Conservation (phyloP, 2,113 vertebrate species). For the Pelecanoides urinatrix region DNA sequence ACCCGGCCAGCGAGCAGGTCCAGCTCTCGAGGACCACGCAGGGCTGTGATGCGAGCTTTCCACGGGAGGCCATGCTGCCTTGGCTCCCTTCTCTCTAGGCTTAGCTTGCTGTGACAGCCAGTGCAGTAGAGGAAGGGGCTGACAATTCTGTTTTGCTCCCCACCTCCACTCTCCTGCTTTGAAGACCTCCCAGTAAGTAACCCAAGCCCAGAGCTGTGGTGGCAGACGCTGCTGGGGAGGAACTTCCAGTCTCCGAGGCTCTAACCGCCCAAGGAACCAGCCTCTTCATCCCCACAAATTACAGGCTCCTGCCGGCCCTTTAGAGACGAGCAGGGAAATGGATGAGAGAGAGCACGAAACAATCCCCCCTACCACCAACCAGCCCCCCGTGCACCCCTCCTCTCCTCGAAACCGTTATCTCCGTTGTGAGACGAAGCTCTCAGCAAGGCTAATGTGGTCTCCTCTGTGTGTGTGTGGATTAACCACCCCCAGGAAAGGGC, state of each 20-base stretch:
- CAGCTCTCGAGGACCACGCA: neutral
- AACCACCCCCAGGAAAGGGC: neutral
- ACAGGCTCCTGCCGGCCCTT: slow-evolving; percentile 72
- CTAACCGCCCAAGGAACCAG: slow-evolving; percentile 15
- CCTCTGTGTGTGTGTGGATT: neutral
- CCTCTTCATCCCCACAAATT: slow-evolving; percentile 56
- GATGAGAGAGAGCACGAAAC: neutral
- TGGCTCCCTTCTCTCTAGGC: neutral
- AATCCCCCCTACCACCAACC: slow-evolving; percentile 15
- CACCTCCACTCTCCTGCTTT: neutral
- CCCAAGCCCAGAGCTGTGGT: slow-evolving; percentile 55
- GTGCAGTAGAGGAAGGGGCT: neutral
- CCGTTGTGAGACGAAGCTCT: slow-evolving; percentile 35
- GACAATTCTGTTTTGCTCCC: neutral
- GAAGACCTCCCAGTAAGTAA: slow-evolving; percentile 57
- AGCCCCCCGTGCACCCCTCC: neutral
- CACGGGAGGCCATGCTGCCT: neutral
- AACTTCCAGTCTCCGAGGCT: slow-evolving; percentile 50
- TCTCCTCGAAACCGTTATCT: slow-evolving; percentile 24
- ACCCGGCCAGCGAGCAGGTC: neutral
- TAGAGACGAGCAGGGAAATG: neutral
- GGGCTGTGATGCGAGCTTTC: neutral
- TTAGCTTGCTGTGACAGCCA: neutral
- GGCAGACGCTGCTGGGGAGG: slow-evolving; percentile 11
- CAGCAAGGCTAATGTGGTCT: slow-evolving; percentile 58